Evolutionary conservation across 2,888 invertebrate genomes (phyloP).

Genomic region (Resseliella maxima): DNA sequence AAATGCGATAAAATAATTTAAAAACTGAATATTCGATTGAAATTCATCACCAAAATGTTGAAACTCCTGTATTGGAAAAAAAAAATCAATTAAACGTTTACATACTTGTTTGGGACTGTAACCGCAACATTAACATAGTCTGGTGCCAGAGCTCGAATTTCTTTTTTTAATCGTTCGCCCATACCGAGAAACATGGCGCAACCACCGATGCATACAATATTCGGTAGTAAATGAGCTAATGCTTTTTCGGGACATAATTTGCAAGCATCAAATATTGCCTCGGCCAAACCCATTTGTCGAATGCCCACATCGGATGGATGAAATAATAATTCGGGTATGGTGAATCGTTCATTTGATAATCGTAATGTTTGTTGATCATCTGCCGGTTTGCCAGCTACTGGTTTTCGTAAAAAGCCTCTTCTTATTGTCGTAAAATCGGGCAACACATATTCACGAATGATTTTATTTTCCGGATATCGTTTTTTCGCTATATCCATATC

Average conservation of each 20-base stretch:
- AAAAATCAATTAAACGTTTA: not conserved
- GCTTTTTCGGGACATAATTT: conserved; percentile 78
- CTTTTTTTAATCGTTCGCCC: conserved; percentile 79
- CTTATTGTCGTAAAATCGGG: conserved; percentile 94
- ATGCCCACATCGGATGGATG: conserved; percentile 95
- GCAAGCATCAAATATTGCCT: conserved; percentile 85
- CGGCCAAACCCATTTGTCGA: conserved; percentile 89
- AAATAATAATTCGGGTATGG: conserved; percentile 94
- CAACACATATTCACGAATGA: conserved; percentile 90
- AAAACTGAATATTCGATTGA: no score
- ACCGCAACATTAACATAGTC: conserved; percentile 83
- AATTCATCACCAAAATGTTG: no score
- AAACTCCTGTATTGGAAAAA: conserved; percentile 12
- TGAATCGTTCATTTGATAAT: conserved; percentile 93
- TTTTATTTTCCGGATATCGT: conserved; percentile 74
- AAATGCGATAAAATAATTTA: no score
- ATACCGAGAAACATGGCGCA: conserved; percentile 86
- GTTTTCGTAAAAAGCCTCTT: conserved; percentile 71
- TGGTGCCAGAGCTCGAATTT: conserved; percentile 82
- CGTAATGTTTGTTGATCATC: conserved; percentile 82
- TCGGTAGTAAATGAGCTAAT: conserved; percentile 81
- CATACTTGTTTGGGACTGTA: conserved; percentile 75
- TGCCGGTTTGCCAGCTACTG: conserved; percentile 56
- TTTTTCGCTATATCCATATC: conserved; percentile 80
- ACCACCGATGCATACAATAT: conserved; percentile 88